Evolutionary conservation across 2,888 invertebrate genomes (phyloP).

Genomic region (Eulithis testata): DNA sequence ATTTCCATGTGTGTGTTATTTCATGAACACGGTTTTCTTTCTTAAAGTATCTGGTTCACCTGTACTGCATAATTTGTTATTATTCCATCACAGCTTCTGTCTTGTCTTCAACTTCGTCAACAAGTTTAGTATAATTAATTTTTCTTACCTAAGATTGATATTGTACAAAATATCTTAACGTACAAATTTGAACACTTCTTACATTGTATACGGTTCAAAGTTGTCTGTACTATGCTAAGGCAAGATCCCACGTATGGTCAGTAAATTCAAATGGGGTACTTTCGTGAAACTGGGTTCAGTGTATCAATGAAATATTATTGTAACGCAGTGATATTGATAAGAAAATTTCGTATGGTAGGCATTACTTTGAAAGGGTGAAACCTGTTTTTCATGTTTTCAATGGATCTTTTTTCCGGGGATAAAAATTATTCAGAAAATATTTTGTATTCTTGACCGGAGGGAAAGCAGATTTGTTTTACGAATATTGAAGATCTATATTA

Average conservation of each 20-base stretch:
- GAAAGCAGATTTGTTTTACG: too few species aligned
- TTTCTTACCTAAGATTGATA: slow-evolving; percentile 10
- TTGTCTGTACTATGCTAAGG: slow-evolving; percentile 1
- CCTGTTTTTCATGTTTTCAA: slow-evolving; percentile 1
- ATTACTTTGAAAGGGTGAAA: slow-evolving; percentile 11
- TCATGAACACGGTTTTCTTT: too few species aligned
- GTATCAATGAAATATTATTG: slow-evolving; percentile 65
- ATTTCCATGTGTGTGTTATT: too few species aligned
- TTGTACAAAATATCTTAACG: background rate
- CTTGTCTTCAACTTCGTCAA: background rate
- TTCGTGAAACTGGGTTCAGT: slow-evolving; percentile 50
- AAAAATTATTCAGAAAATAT: too few species aligned
- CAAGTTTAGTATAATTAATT: slow-evolving; percentile 12
- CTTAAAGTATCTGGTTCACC: too few species aligned
- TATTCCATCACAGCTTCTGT: too few species aligned
- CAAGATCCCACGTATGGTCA: slow-evolving; percentile 34
- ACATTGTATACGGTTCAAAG: background rate
- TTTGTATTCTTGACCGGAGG: too few species aligned
- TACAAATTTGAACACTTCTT: slow-evolving; percentile 2
- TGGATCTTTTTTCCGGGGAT: too few species aligned
- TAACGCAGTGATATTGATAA: slow-evolving; percentile 58
- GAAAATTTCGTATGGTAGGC: slow-evolving; percentile 43
- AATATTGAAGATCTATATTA: too few species aligned
- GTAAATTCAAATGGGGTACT: slow-evolving; percentile 49
- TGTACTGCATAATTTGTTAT: too few species aligned